These are phyloP conservation scores for Trichomycterus rosablanca DNA, from an alignment of 2,113 vertebrate species.

Conservation along the genomic window DNA sequence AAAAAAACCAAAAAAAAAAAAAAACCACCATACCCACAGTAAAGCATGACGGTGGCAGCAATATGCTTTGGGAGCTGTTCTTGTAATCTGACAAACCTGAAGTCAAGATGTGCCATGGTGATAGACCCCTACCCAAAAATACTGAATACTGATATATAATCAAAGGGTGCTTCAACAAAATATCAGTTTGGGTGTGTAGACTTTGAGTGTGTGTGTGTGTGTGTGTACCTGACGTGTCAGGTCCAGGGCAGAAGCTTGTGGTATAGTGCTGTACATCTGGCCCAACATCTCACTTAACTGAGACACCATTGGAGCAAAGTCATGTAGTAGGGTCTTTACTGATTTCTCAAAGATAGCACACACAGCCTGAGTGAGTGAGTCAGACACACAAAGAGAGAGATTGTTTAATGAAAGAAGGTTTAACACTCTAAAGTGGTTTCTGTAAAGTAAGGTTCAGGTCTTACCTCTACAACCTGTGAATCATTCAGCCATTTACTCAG, in stretches of 20 bases:
- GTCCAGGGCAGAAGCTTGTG: slow-evolving; percentile 94
- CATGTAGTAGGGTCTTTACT: slow-evolving; percentile 93
- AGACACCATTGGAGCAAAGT: slow-evolving; percentile 97
- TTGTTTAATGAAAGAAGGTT: too few relatives aligned
- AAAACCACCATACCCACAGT: too few relatives aligned
- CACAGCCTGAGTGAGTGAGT: slow-evolving; percentile 75
- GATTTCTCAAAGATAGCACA: slow-evolving; percentile 99
- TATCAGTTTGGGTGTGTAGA: too few relatives aligned
- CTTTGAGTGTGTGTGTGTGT: background rate
- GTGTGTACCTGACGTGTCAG: slow-evolving; percentile 90
- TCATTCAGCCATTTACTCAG: slow-evolving; percentile 98
- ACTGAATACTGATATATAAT: too few relatives aligned
- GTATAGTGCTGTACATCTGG: slow-evolving; percentile 99
- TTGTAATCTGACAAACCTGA: too few relatives aligned
- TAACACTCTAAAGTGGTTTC: background rate
- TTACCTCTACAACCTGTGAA: slow-evolving; percentile 97
- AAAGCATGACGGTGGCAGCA: too few relatives aligned
- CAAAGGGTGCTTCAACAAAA: too few relatives aligned
- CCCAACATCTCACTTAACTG: slow-evolving; percentile 98
- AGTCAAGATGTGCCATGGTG: too few relatives aligned
- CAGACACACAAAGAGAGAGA: slow-evolving; percentile 35
- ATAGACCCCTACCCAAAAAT: too few relatives aligned
- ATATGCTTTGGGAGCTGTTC: too few relatives aligned
- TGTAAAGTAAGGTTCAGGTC: slow-evolving; percentile 17
- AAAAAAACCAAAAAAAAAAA: too few relatives aligned